A percentile compares a stretch with the other conserved stretches of the same genome.
Conservation (phyloP, 2,797 vertebrate species). For the Serranus cabrilla region DNA sequence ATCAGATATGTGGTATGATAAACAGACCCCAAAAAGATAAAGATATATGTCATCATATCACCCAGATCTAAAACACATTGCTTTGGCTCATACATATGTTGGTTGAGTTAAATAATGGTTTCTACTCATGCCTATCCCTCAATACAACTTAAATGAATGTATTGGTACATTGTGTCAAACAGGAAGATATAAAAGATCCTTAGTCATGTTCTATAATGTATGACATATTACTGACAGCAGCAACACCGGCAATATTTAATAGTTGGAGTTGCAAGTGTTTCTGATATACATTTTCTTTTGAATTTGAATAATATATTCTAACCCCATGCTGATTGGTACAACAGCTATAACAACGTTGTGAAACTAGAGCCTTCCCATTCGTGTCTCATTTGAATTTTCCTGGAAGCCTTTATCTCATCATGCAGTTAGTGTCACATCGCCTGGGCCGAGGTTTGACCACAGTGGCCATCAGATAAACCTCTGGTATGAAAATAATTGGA, state of each 20-base stretch:
- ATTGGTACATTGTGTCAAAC: not conserved
- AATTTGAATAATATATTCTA: not conserved
- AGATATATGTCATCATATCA: too few relatives aligned
- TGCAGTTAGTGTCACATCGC: constrained; percentile 6
- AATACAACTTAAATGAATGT: not conserved
- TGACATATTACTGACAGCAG: not conserved
- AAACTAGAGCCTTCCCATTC: constrained; percentile 6
- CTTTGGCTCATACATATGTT: not conserved
- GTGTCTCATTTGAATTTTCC: constrained; percentile 7
- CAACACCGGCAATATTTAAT: not conserved
- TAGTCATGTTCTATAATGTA: not conserved
- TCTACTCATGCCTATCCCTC: not conserved
- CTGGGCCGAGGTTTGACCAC: not conserved
- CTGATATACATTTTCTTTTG: not conserved
- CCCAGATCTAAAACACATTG: not conserved
- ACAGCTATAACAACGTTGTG: not conserved
- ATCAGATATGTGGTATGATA: not conserved
- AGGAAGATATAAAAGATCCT: not conserved
- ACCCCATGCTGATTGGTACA: not conserved
- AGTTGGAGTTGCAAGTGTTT: not conserved
- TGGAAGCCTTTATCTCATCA: constrained; percentile 1
- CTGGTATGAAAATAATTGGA: constrained; percentile 19
- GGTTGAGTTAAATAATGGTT: not conserved
- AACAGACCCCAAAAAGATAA: not conserved
- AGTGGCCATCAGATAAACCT: constrained; percentile 20